Percentiles rank a stretch among this genome's conserved stretches.
Evolutionary conservation across 2,797 vertebrate species (phyloP).

Genomic region (Hydrocynus forskahlii): DNA sequence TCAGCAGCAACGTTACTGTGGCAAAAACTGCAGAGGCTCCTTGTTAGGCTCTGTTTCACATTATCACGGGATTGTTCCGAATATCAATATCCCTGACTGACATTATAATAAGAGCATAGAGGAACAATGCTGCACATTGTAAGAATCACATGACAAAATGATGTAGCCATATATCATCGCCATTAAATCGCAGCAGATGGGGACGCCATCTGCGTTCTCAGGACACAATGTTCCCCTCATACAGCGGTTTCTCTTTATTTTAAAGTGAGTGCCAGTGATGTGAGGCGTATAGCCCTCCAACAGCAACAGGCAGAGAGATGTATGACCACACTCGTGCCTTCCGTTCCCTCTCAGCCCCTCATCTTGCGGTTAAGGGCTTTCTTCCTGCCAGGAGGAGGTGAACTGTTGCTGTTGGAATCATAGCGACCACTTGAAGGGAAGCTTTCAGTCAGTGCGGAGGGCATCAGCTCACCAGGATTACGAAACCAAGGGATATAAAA

Average conservation of each 20-base stretch:
- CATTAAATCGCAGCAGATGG: slow-evolving; percentile 42
- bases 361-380: slow-evolving; percentile 70
- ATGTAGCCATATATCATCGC: slow-evolving; percentile 32
- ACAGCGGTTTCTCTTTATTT: slow-evolving; percentile 39
- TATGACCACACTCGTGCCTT: slow-evolving; percentile 61
- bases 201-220: slow-evolving; percentile 51
- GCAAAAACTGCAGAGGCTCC: not conserved
- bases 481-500: slow-evolving; percentile 54
- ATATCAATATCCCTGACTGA: slow-evolving; percentile 21
- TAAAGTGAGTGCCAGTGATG: not conserved
- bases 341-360: slow-evolving; percentile 52
- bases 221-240: slow-evolving; percentile 28
- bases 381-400: slow-evolving; percentile 71
- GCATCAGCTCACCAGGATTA: slow-evolving; percentile 53
- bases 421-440: slow-evolving; percentile 65
- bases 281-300: slow-evolving; percentile 54
- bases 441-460: slow-evolving; percentile 64
- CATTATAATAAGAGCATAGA: slow-evolving; percentile 5
- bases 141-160: slow-evolving; percentile 28
- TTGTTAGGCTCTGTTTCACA: not conserved
- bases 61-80: slow-evolving; percentile 13
- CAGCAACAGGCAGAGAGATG: slow-evolving; percentile 60
- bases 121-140: slow-evolving; percentile 28
- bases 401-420: slow-evolving; percentile 71
- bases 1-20: too few species aligned